Evolutionary conservation across 2,888 invertebrate genomes (phyloP).

Genomic region (Erebia epiphron): DNA sequence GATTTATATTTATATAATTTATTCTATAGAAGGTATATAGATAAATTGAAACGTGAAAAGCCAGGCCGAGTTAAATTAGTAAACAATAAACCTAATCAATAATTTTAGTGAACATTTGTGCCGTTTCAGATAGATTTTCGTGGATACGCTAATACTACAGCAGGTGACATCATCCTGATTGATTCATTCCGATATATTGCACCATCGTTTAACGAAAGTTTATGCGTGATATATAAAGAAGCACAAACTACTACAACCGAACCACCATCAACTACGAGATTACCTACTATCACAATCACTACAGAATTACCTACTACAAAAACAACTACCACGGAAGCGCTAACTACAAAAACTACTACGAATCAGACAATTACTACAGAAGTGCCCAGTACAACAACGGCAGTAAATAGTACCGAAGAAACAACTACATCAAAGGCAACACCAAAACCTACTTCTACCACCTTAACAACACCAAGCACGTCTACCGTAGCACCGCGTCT

Average conservation of each 20-base stretch:
- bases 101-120: not conserved
- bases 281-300: not conserved
- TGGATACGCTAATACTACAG: not conserved
- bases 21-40: too few relatives aligned
- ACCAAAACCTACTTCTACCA: too few relatives aligned
- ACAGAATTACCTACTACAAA: too few relatives aligned
- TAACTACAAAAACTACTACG: too few relatives aligned
- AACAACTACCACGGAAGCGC: not conserved
- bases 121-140: slow-evolving; percentile 25
- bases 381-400: too few relatives aligned
- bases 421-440: too few relatives aligned
- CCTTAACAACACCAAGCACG: not conserved
- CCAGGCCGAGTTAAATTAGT: too few relatives aligned
- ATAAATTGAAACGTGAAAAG: too few relatives aligned
- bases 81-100: too few relatives aligned
- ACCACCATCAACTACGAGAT: slow-evolving; percentile 1
- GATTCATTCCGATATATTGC: slow-evolving; percentile 16
- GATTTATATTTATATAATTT: too few relatives aligned
- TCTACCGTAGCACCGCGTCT: not conserved
- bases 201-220: slow-evolving; percentile 18
- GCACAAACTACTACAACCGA: not conserved
- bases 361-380: too few relatives aligned
- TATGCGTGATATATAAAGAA: slow-evolving; percentile 27
- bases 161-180: not conserved
- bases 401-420: too few relatives aligned